Base-by-base conservation (phyloP, 2,113 vertebrate species). In the Falco punctatus region DNA sequence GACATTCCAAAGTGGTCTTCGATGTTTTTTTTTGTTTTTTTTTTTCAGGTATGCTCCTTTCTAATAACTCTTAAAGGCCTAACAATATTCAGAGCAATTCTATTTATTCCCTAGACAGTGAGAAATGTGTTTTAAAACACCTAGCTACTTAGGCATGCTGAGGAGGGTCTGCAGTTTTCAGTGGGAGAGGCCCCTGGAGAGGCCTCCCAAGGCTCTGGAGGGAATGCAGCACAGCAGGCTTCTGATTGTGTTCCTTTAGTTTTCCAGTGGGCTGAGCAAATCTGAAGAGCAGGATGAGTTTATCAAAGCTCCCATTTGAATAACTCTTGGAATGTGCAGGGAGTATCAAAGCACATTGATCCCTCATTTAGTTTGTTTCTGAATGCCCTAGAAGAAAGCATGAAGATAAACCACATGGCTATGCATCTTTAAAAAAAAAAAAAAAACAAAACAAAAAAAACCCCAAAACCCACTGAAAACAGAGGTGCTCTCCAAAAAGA, bases 261-360 rank as follows among this genome's bases (percentile, higher is more conserved):
- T 92, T 97, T 96, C 89, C 87, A 91, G 81, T 33, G 91, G 89
- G 75, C 81, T 92, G 96, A 91, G 13, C 94, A 97, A 95, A 88
- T 46, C 73, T 4, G 18, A 70, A 83, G 59, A 92, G 74, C 7
- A 6, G 80, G 32, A n/a, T 65, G 83, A 57, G 81, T 82, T 97
- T 89, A 70, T 90, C 84, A 91, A 44, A 90, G 71, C 81, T 91
- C 9, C 59, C 10, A 9, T 90, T 91, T 85, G 81, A 69, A 66
- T 67, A 2, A 55, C 7, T 67, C 83, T 91, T 48, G 52, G 77
- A 57, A 91, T 49, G 77, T 72, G 49, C 33, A 22, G 92, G 75
- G 92, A 84, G 51, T 80, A 13, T 28, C 21, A 4, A 79, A 84
- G 80, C 35, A 8, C 28, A 1, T 79, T 84, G 83, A 86, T 95